Base-by-base conservation (phyloP, 2,888 invertebrate genomes). In the Drosophila aldrichi region DNA sequence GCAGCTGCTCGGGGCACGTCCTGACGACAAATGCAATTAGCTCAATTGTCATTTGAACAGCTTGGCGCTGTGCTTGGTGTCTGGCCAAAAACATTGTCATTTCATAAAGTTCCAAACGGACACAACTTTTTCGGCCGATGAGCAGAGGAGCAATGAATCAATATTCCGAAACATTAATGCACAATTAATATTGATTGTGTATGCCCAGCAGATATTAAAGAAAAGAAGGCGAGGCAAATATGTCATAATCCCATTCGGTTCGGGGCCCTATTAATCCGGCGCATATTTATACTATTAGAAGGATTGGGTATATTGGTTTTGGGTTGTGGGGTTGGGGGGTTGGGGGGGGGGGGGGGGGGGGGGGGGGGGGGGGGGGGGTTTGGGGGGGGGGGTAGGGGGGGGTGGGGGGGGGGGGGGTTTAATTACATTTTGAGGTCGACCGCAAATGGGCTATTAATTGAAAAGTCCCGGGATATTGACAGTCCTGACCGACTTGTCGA, bases 11-110 rank as follows among this genome's bases (percentile, higher is more conserved):
- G 25, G 54, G 62, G 72, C 81, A 81, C 88, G 86, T 73, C 52
- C 58, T 64, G 59, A 60, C 65, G 74, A 84, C 74, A 72, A 77
- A 80, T 78, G 82, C 88, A 86, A 86, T 89, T 89, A 89, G 82
- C 80, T 74, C 88, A 89, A 86, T 86, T 88, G 88, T 88, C 88
- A 80, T 88, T 80, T 80, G 65, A 61, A 57, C 79, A 84, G 67
- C 66, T 62, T 71, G 70, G 49, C 43, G 48, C 25, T 20, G 61
- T 22, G 48, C 38, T n/a, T n/a, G n/a, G 43, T 56, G 58, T 58
- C 60, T 32, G 52, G 54, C 58, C 56, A 51, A 67, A 67, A 78
- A 71, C 70, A 74, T 71, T 77, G 84, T 63, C 79, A 74, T 76
- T 87, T 79, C 77, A 87, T 89, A 73, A 85, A 83, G 85, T 89